Evolutionary conservation across 2,113 vertebrate species (phyloP), one percentile per base, ranked within the genome.

Genomic region (Nansenia antarctica): DNA sequence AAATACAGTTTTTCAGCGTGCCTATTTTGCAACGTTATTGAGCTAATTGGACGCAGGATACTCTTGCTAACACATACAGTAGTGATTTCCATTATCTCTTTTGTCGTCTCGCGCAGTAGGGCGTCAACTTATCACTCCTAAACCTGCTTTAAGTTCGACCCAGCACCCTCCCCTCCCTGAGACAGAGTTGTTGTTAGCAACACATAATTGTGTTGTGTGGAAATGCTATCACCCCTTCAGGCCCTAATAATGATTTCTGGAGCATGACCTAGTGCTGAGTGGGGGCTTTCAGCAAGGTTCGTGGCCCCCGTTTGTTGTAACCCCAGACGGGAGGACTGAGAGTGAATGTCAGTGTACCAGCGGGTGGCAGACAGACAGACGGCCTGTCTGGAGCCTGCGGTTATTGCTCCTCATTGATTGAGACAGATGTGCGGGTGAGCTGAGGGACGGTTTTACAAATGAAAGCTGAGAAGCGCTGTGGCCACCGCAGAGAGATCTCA

Each of bases 321-420:
- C 84, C 77, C 80, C 83, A 88, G 80, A 80, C 30, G 70, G 14
- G 22, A 52, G 63, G 71, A 70, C 67, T 69, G 69, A 31, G 53
- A 73, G 68, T 68, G 80, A 81, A 81, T 83, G 84, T 84, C 84
- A 78, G 81, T n/a, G 82, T 85, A 85, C 85, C 35, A n/a, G n/a
- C n/a, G n/a, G n/a, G n/a, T n/a, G 67, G 69, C 72, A 64, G 65
- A 76, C 88, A 89, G 88, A 87, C 88, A 88, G 90, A 86, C 83
- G 70, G 76, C 78, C 88, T 82, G 90, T 88, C 87, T 91, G 90
- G 90, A 88, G 90, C 88, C 90, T 74, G 81, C 74, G 86, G 87
- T 87, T 86, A 83, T 82, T 77, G 86, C 74, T 55, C 67, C 74
- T 81, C 79, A 90, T 89, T 85, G 90, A 91, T 90, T 86, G 80